Evolutionary conservation across 2,113 vertebrate genomes (phyloP).

Genomic region (Ceyx melanurus): DNA sequence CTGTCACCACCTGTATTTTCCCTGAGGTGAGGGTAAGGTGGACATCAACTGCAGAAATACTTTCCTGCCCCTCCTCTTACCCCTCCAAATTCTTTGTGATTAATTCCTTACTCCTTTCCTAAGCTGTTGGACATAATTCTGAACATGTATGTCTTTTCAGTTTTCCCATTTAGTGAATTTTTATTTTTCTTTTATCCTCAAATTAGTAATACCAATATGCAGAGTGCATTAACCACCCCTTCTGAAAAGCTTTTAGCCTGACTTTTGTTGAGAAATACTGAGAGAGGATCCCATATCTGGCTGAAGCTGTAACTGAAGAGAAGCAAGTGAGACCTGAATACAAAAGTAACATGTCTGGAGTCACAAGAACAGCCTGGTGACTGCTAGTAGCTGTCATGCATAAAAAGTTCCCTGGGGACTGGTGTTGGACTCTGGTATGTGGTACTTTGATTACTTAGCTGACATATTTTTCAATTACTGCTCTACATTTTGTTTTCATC

Average conservation of each 20-base stretch:
- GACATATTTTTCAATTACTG: not conserved
- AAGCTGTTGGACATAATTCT: not conserved
- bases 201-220: not conserved
- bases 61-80: not conserved
- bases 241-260: not conserved
- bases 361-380: not conserved
- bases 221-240: not conserved
- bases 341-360: not conserved
- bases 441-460: not conserved
- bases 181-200: not conserved
- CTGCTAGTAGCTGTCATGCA: not conserved
- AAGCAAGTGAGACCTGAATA: slow-evolving; percentile 38
- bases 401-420: not conserved
- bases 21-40: not conserved
- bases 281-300: not conserved
- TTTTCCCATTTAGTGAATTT: not conserved
- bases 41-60: not conserved
- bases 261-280: slow-evolving; percentile 1
- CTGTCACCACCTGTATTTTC: not conserved
- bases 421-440: not conserved
- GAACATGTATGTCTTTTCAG: not conserved
- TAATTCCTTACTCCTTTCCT: not conserved
- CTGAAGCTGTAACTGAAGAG: slow-evolving; percentile 22
- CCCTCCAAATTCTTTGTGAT: not conserved
- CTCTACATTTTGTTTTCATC: not conserved